Percentiles rank a stretch among this genome's conserved stretches.
Conservation (phyloP, 2,888 invertebrate genomes). For the Apodemia hepburni region DNA sequence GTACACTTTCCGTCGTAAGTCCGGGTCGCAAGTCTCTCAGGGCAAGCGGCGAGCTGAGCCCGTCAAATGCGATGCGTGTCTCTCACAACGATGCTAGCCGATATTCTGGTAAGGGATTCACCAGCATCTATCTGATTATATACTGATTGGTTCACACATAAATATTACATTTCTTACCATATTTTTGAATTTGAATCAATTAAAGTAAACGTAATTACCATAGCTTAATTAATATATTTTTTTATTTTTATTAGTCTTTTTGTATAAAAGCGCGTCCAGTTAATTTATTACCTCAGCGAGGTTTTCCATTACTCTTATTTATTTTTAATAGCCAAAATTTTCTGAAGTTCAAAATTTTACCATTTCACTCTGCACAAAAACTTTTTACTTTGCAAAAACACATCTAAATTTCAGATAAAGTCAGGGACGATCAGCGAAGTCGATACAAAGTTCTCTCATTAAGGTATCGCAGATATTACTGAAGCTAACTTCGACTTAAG, state of each 20-base stretch:
- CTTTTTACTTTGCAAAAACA: constrained; percentile 21
- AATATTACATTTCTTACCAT: constrained; percentile 3
- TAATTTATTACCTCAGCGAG: constrained; percentile 38
- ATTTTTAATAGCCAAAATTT: constrained; percentile 28
- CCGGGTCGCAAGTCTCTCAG: constrained; percentile 77
- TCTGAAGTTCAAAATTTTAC: not conserved
- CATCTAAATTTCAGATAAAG: constrained; percentile 36
- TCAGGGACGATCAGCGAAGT: constrained; percentile 72
- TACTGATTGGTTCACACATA: constrained; percentile 21
- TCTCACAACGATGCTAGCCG: constrained; percentile 79
- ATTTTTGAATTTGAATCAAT: not conserved
- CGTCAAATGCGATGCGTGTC: constrained; percentile 79
- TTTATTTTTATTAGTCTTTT: constrained; percentile 37
- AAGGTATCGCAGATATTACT: constrained; percentile 77
- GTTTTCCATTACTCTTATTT: constrained; percentile 34
- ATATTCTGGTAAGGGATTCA: constrained; percentile 68
- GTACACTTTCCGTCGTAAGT: constrained; percentile 81
- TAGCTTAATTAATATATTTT: not conserved
- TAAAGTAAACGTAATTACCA: constrained; percentile 15
- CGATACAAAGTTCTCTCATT: constrained; percentile 77
- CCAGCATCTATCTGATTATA: constrained; percentile 22
- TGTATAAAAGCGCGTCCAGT: constrained; percentile 55
- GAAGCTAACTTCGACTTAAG: constrained; percentile 69
- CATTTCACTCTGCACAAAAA: not conserved
- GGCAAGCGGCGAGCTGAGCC: constrained; percentile 74